Conservation (phyloP, 2,797 vertebrate species). For the Tadarida brasiliensis region DNA sequence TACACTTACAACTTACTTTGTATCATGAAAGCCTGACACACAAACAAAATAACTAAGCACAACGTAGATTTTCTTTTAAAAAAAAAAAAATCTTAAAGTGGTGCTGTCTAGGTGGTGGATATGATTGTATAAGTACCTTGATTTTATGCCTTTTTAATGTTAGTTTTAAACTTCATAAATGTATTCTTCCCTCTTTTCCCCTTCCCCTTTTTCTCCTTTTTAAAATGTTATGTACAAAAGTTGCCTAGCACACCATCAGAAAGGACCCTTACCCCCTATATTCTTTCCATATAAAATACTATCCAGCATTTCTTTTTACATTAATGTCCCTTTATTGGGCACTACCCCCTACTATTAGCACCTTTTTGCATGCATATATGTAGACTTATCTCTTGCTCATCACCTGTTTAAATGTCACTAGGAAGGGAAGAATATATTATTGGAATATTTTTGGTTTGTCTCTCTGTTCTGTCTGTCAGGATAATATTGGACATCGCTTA, state of each 20-base stretch:
- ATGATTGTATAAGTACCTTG: slow-evolving; percentile 96
- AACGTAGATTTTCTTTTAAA: slow-evolving; percentile 90
- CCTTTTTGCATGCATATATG: slow-evolving; percentile 93
- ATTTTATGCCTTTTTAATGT: slow-evolving; percentile 92
- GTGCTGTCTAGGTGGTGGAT: slow-evolving; percentile 96
- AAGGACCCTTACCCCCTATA: slow-evolving; percentile 85
- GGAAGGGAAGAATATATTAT: slow-evolving; percentile 99
- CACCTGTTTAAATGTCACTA: slow-evolving; percentile 88
- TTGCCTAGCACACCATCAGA: slow-evolving; percentile 91
- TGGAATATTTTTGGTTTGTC: slow-evolving; percentile 99
- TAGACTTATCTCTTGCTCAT: slow-evolving; percentile 91
- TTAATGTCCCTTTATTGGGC: slow-evolving; percentile 87
- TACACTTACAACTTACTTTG: slow-evolving; percentile 91
- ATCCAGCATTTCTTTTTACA: slow-evolving; percentile 88
- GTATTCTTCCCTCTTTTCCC: slow-evolving; percentile 85
- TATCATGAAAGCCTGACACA: slow-evolving; percentile 89
- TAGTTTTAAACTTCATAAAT: slow-evolving; percentile 87
- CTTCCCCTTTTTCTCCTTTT: slow-evolving; percentile 82
- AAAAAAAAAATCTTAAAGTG: slow-evolving; percentile 90
- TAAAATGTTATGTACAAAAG: slow-evolving; percentile 86
- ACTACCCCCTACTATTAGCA: slow-evolving; percentile 89
- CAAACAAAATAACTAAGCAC: slow-evolving; percentile 90
- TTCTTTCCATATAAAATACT: slow-evolving; percentile 85
- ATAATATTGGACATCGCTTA: slow-evolving; percentile 99
- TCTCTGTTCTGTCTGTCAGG: slow-evolving; percentile 97